Conservation (phyloP, 2,113 vertebrate species). For the Pseudorhombus dupliciocellatus region DNA sequence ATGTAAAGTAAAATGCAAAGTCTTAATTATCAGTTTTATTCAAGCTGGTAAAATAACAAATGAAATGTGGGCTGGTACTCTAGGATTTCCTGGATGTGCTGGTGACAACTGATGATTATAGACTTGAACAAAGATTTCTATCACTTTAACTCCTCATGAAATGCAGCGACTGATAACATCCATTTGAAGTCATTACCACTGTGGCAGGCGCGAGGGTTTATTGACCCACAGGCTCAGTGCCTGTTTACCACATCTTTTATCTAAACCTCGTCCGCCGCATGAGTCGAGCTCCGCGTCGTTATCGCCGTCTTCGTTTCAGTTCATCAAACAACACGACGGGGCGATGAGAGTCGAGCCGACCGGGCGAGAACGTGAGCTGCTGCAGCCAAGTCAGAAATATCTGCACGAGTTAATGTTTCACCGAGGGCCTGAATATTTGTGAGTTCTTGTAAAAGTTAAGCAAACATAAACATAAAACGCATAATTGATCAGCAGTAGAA, state of each 20-base stretch:
- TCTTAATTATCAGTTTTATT: no score
- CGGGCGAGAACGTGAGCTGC: not conserved
- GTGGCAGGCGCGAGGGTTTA: constrained; percentile 19
- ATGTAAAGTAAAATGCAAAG: no score
- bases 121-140: not conserved
- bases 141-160: not conserved
- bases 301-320: constrained; percentile 27
- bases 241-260: constrained; percentile 38
- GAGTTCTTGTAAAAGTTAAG: not conserved
- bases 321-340: constrained; percentile 58
- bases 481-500: not conserved
- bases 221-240: constrained; percentile 6
- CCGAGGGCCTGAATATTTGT: not conserved
- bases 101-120: no score
- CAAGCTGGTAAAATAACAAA: no score
- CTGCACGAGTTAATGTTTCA: not conserved
- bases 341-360: constrained; percentile 4
- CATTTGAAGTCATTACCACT: constrained; percentile 48
- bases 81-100: no score
- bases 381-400: not conserved
- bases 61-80: no score
- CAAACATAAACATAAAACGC: not conserved
- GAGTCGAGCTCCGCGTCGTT: constrained; percentile 62
- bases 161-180: constrained; percentile 14
- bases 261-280: not conserved